These are phyloP conservation scores for Hipparchia semele DNA, from an alignment of 2,888 invertebrate species.

Conservation along the genomic window DNA sequence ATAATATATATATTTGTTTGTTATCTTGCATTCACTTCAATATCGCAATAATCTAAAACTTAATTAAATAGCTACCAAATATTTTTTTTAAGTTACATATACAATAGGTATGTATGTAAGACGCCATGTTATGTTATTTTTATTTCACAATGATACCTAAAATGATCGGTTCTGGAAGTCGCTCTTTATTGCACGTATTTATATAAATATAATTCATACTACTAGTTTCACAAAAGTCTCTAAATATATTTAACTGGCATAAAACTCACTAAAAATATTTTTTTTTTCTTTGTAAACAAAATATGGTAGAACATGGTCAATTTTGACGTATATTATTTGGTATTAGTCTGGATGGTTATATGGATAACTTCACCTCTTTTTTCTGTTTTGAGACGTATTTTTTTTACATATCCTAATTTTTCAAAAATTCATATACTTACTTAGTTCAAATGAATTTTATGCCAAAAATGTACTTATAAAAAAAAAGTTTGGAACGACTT, in stretches of 20 bases:
- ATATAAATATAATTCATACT: conserved; percentile 22
- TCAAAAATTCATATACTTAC: neutral
- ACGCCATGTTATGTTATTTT: conserved; percentile 61
- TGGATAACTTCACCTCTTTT: no score
- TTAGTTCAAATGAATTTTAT: conserved; percentile 1
- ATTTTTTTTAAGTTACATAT: conserved; percentile 70
- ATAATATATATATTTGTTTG: conserved; percentile 50
- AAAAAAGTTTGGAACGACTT: conserved; percentile 47
- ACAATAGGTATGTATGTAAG: conserved; percentile 67
- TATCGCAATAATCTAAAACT: conserved; percentile 65
- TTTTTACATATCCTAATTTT: neutral
- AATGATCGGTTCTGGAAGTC: conserved; percentile 46
- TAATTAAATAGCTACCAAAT: conserved; percentile 77
- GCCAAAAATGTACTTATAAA: conserved; percentile 23
- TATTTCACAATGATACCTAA: conserved; percentile 63
- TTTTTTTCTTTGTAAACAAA: neutral
- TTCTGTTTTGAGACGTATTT: neutral
- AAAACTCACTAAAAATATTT: conserved; percentile 5
- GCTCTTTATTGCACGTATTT: conserved; percentile 47
- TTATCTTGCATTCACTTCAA: conserved; percentile 54
- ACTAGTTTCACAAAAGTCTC: conserved; percentile 4
- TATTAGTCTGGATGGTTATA: neutral
- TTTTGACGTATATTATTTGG: neutral
- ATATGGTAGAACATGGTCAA: neutral
- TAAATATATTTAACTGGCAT: conserved; percentile 9